A percentile compares a stretch with the other conserved stretches of the same genome.
Evolutionary conservation across 1,140 invertebrate species (phyloP).

Genomic region (Tetramorium alpestre): DNA sequence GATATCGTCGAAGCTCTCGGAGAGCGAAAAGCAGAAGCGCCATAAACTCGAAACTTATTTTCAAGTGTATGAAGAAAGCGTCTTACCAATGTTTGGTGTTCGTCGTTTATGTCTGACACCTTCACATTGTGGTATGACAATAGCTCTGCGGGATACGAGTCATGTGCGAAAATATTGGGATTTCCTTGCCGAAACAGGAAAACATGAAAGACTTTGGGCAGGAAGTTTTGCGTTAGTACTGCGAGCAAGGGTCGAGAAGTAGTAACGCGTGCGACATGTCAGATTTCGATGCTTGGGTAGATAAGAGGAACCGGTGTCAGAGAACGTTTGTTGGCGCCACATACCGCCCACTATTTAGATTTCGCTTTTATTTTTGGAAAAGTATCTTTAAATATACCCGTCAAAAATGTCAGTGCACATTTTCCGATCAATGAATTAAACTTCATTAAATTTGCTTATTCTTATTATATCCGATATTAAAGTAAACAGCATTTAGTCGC

Average conservation of each 20-base stretch:
- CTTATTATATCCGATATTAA: background rate
- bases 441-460: background rate
- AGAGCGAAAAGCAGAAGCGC: background rate
- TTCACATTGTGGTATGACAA: background rate
- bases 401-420: background rate
- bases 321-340: constrained; percentile 47
- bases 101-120: background rate
- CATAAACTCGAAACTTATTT: background rate
- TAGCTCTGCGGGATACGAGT: background rate
- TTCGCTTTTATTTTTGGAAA: constrained; percentile 36
- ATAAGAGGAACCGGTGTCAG: constrained; percentile 80
- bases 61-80: background rate
- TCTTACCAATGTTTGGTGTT: background rate
- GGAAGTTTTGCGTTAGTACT: background rate
- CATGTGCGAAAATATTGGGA: background rate
- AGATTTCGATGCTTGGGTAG: constrained; percentile 79
- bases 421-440: background rate
- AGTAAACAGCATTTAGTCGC: too few relatives aligned
- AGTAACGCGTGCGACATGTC: constrained; percentile 80
- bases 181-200: background rate
- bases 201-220: too few relatives aligned
- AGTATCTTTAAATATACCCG: background rate
- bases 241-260: constrained; percentile 54
- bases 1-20: background rate
- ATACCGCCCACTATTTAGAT: constrained; percentile 68